These are phyloP conservation scores for Takifugu ocellatus DNA, from an alignment of 2,797 vertebrate genomes.

Conservation along the genomic window DNA sequence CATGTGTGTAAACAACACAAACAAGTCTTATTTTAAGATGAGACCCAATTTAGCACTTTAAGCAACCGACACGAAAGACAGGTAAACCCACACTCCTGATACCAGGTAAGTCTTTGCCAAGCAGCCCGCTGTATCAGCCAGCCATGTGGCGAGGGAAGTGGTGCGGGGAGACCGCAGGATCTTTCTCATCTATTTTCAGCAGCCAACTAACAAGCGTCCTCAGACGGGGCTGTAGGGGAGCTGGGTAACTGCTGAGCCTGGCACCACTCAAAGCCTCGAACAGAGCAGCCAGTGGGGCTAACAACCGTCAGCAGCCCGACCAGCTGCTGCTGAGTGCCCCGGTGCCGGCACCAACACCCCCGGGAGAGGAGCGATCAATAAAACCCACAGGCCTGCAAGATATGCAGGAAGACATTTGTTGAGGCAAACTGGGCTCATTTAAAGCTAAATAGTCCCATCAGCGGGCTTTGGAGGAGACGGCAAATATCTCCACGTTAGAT, in stretches of 20 bases:
- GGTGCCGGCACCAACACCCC: slow-evolving; percentile 60
- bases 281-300: slow-evolving; percentile 70
- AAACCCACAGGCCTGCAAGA: slow-evolving; percentile 69
- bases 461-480: slow-evolving; percentile 43
- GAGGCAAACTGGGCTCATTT: slow-evolving; percentile 74
- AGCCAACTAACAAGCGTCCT: slow-evolving; percentile 78
- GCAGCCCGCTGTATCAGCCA: slow-evolving; percentile 57
- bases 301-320: slow-evolving; percentile 71
- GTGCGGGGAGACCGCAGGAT: slow-evolving; percentile 65
- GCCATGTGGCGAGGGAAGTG: slow-evolving; percentile 50
- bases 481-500: slow-evolving; percentile 53
- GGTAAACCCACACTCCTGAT: slow-evolving; percentile 39
- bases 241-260: slow-evolving; percentile 70
- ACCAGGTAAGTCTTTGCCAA: slow-evolving; percentile 55
- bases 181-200: slow-evolving; percentile 78
- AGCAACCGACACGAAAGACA: slow-evolving; percentile 22
- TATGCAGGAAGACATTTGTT: slow-evolving; percentile 66
- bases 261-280: slow-evolving; percentile 70
- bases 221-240: slow-evolving; percentile 72
- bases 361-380: slow-evolving; percentile 69
- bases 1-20: slow-evolving; percentile 46
- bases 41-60: slow-evolving; percentile 20
- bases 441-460: slow-evolving; percentile 71
- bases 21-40: slow-evolving; percentile 27
- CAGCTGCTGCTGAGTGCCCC: slow-evolving; percentile 66